phyloP scores from a whole-genome alignment of 2,113 vertebrate species.

The Capreolus pygargus region DNA sequence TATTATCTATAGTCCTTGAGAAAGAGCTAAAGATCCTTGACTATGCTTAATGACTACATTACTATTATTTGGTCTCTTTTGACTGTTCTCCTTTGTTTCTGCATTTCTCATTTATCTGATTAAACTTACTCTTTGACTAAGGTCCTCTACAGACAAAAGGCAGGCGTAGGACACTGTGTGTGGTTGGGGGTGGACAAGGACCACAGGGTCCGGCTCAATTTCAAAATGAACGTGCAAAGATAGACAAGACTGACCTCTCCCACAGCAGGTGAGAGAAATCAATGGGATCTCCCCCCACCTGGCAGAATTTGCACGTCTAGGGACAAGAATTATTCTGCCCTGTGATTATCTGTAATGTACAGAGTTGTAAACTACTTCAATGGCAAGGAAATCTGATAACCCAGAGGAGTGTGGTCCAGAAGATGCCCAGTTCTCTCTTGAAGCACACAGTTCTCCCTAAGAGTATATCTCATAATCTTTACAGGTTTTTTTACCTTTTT shows the following conservation, averaged over 20 bases:
- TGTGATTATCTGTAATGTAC: not conserved
- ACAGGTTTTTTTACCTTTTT: not conserved
- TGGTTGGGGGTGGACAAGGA: not conserved
- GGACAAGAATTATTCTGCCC: not conserved
- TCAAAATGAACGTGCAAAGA: not conserved
- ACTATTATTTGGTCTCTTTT: not conserved
- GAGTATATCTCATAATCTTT: not conserved
- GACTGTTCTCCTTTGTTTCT: not conserved
- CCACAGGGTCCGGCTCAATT: not conserved
- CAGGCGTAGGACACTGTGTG: not conserved
- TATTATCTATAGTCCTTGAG: not conserved
- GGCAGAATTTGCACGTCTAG: not conserved
- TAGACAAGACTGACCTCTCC: not conserved
- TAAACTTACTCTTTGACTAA: not conserved
- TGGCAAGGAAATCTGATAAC: not conserved
- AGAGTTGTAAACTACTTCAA: not conserved
- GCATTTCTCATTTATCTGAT: not conserved
- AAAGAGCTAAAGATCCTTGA: not conserved
- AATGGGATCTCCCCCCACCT: not conserved
- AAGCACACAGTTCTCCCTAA: not conserved
- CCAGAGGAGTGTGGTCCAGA: not conserved
- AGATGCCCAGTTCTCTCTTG: not conserved
- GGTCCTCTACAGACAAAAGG: not conserved
- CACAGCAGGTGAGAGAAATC: not conserved
- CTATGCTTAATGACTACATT: not conserved